A percentile compares a stretch with the other conserved stretches of the same genome.
These are phyloP conservation scores for Synergus laeviventris DNA, from an alignment of 2,888 invertebrate genomes.

Conservation along the genomic window DNA sequence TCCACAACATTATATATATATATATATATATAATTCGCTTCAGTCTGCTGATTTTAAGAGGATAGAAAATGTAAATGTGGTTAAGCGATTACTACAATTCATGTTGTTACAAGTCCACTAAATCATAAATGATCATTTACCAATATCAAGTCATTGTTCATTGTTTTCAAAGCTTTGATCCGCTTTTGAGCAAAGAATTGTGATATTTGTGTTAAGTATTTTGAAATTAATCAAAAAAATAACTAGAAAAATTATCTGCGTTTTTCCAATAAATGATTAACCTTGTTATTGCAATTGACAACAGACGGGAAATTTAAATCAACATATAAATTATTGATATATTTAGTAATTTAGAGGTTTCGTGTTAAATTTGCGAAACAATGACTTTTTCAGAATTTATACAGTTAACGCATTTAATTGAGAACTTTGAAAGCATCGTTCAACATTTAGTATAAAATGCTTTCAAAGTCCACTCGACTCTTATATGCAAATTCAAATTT, in stretches of 20 bases:
- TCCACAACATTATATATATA: not conserved
- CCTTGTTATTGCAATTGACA: not conserved
- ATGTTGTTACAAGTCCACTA: too few species aligned
- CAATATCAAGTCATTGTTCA: too few species aligned
- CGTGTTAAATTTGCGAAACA: not conserved
- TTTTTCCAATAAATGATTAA: not conserved
- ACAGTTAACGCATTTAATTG: too few species aligned
- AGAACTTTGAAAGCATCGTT: too few species aligned
- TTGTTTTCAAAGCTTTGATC: too few species aligned
- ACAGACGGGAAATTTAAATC: not conserved
- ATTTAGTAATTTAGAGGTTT: not conserved
- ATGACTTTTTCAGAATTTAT: too few species aligned
- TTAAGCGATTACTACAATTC: not conserved
- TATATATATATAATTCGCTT: too few species aligned
- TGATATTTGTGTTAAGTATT: not conserved
- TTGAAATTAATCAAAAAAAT: not conserved
- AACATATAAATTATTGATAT: not conserved
- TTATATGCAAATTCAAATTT: not conserved
- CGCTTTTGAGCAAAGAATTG: too few species aligned
- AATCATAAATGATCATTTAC: not conserved
- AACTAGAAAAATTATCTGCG: not conserved
- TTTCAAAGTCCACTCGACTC: not conserved
- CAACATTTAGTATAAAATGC: not conserved
- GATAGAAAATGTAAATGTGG: not conserved
- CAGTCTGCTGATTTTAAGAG: not conserved